A percentile compares a stretch with the other conserved stretches of the same genome.
These are phyloP conservation scores for Drosophila kokeensis DNA, from an alignment of 2,888 invertebrate genomes.

Conservation along the genomic window DNA sequence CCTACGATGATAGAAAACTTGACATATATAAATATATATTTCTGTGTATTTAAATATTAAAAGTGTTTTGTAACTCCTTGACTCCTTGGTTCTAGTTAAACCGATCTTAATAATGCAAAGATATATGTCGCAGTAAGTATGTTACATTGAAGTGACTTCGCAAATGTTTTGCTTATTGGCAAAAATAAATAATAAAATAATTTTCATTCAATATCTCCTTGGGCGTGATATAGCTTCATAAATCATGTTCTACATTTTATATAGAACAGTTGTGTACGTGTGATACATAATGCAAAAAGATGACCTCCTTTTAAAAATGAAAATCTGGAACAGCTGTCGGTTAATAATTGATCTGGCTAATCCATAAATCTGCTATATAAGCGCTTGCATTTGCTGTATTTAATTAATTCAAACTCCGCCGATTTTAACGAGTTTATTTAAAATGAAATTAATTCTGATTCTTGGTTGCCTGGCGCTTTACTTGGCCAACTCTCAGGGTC, in stretches of 20 bases:
- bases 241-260: not conserved
- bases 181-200: not conserved
- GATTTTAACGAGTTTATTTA: not conserved
- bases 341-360: not conserved
- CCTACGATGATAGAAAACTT: too few species aligned
- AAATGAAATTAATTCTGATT: slow-evolving; percentile 43
- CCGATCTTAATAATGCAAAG: not conserved
- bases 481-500: slow-evolving; percentile 21
- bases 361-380: slow-evolving; percentile 11
- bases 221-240: not conserved
- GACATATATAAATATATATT: too few species aligned
- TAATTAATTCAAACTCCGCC: slow-evolving; percentile 11
- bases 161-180: not conserved
- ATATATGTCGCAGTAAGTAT: not conserved
- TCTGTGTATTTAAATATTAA: too few species aligned
- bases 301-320: not conserved
- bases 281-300: not conserved
- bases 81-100: not conserved
- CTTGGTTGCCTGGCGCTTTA: slow-evolving; percentile 30
- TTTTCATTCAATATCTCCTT: not conserved
- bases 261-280: not conserved
- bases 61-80: too few species aligned
- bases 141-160: not conserved
- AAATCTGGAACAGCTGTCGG: not conserved
- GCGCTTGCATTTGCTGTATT: not conserved